Conservation (phyloP, 2,888 invertebrate species). For the Sarcophaga subvicina region DNA sequence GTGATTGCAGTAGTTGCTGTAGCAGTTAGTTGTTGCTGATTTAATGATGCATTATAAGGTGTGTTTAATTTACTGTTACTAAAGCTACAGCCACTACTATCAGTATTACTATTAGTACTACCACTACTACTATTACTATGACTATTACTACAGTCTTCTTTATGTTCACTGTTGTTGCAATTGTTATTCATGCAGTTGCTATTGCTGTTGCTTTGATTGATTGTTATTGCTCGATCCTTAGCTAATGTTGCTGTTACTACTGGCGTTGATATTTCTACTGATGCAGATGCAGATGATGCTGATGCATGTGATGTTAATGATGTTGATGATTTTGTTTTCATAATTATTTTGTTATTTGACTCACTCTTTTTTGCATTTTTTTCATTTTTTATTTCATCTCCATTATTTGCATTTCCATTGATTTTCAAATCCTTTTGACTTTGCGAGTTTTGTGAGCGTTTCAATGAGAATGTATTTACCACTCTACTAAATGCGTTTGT, state of each 20-base stretch:
- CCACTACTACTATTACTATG: slow-evolving; percentile 39
- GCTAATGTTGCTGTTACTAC: slow-evolving; percentile 14
- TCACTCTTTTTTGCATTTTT: slow-evolving; percentile 49
- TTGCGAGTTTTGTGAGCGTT: slow-evolving; percentile 53
- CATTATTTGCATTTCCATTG: slow-evolving; percentile 35
- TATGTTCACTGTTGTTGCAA: slow-evolving; percentile 1
- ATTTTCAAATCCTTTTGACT: slow-evolving; percentile 34
- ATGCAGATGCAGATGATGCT: neutral
- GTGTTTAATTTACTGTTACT: slow-evolving; percentile 59
- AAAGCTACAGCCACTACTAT: slow-evolving; percentile 24
- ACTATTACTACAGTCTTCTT: slow-evolving; percentile 10
- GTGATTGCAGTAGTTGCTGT: slow-evolving; percentile 47
- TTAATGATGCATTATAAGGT: slow-evolving; percentile 57
- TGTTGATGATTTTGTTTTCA: slow-evolving; percentile 48
- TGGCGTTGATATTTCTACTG: neutral
- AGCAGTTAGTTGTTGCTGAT: slow-evolving; percentile 56
- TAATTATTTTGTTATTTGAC: slow-evolving; percentile 8
- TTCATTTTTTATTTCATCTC: slow-evolving; percentile 36
- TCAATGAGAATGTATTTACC: slow-evolving; percentile 55
- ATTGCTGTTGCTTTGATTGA: slow-evolving; percentile 31
- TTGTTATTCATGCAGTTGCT: slow-evolving; percentile 8
- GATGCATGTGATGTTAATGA: slow-evolving; percentile 36
- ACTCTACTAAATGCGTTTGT: slow-evolving; percentile 54
- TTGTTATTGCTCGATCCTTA: slow-evolving; percentile 39
- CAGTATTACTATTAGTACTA: slow-evolving; percentile 61